Base-by-base conservation (phyloP, 2,113 vertebrate genomes). In the Gymnarchus niloticus region DNA sequence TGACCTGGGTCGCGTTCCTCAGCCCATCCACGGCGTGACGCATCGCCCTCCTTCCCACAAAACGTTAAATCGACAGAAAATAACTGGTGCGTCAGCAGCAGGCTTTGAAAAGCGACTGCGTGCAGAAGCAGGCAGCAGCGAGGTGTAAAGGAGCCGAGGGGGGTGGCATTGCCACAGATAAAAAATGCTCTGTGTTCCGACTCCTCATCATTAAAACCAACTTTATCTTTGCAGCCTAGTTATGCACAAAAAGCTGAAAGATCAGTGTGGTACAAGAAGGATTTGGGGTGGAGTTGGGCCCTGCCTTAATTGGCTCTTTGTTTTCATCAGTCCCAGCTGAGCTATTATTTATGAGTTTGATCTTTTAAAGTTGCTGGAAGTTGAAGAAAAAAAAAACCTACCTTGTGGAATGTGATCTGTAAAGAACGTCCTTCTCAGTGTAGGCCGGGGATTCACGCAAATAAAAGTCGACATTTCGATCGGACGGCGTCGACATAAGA, bases 261-360 rank as follows among this genome's bases (percentile, higher is more conserved):
- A 86, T 86, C 44, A 88, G 76, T 49, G 61, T 82, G 4, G 23
- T 69, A 49, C 84, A 77, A 89, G 89, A 85, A 51, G 41, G 89
- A 37, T 33, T 33, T 51, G 51, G 9, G 80, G 51, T 0, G 54
- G 28, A 52, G 81, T 51, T 83, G 81, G 52, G 41, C 6, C 85
- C 81, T 87, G 87, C 90, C 94, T 93, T 93, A 94, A 95, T 93
- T 94, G 93, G 91, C 92, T 92, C 91, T 94, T 94, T 94, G 92
- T 93, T 88, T 93, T 91, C 90, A 92, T 94, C 92, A 91, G 91
- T 93, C 92, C 89, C 90, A 82, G 87, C 88, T 90, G 89, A 93
- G 91, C 88, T 91, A 88, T 93, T 93, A 94, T 95, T 93, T 93
- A 94, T 93, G 92, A 93, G 92, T 91, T 89, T 94, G 93, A 93